Evolutionary conservation across 2,888 invertebrate genomes (phyloP).

Genomic region (Sesia bembeciformis): DNA sequence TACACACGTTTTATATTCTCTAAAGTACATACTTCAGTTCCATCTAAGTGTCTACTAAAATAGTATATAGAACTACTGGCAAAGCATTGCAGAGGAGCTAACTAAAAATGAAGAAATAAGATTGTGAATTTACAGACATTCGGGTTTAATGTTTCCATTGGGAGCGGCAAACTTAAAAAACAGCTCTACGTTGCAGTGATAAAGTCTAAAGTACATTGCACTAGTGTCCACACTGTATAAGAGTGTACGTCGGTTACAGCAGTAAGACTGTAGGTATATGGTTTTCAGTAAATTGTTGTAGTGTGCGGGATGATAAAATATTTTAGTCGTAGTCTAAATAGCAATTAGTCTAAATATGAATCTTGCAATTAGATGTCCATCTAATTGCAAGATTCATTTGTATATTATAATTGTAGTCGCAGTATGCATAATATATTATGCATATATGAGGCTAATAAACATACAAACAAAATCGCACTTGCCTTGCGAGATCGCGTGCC

Average conservation of each 20-base stretch:
- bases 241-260: constrained; percentile 23
- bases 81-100: constrained; percentile 62
- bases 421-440: background rate
- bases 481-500: background rate
- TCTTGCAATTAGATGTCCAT: too few relatives aligned
- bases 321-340: background rate
- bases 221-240: constrained; percentile 28
- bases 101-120: constrained; percentile 70
- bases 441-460: background rate
- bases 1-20: constrained; percentile 4
- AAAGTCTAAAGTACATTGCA: constrained; percentile 31
- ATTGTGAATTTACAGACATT: constrained; percentile 67
- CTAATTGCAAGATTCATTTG: background rate
- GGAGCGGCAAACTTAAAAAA: constrained; percentile 18
- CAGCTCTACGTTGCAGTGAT: constrained; percentile 29
- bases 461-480: background rate
- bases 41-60: constrained; percentile 14
- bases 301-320: background rate
- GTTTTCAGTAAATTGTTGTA: background rate
- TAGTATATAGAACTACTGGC: constrained; percentile 37
- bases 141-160: constrained; percentile 53
- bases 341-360: background rate
- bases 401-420: background rate
- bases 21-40: constrained; percentile 14
- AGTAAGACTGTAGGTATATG: constrained; percentile 11